These are phyloP conservation scores for Dryococelus australis DNA, from an alignment of 2,888 invertebrate species.

Conservation along the genomic window DNA sequence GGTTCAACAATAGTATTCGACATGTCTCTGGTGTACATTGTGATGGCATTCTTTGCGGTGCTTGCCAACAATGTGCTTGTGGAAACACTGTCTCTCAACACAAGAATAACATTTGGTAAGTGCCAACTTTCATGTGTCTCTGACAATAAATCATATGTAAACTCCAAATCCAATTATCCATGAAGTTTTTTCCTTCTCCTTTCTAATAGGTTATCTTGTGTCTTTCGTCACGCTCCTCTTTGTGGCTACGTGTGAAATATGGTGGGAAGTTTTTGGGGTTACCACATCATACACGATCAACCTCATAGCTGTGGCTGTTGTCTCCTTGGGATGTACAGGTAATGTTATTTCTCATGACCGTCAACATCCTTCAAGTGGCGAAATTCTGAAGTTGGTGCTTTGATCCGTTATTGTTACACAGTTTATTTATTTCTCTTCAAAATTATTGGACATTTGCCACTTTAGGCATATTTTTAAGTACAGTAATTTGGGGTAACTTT, in stretches of 20 bases:
- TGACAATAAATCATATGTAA: neutral
- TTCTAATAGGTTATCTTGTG: conserved; percentile 74
- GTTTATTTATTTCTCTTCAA: no score
- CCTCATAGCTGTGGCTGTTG: conserved; percentile 82
- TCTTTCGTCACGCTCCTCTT: conserved; percentile 83
- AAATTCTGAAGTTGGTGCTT: no score
- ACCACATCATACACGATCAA: conserved; percentile 84
- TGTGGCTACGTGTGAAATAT: conserved; percentile 86
- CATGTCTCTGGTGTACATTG: conserved; percentile 90
- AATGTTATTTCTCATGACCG: conserved; percentile 41
- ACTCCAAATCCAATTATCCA: neutral
- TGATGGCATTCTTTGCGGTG: conserved; percentile 88
- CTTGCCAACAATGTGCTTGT: conserved; percentile 84
- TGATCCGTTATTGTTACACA: no score
- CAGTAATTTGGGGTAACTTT: no score
- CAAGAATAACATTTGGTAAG: conserved; percentile 86
- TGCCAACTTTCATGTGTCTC: conserved; percentile 25
- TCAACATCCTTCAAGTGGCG: no score
- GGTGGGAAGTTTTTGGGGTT: conserved; percentile 81
- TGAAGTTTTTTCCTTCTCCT: neutral
- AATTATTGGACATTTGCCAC: no score
- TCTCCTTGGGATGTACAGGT: conserved; percentile 88
- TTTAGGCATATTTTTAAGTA: no score
- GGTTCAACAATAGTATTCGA: conserved; percentile 88
- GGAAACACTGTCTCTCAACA: conserved; percentile 80